A percentile compares a stretch with the other conserved stretches of the same genome.
phyloP scores from a whole-genome alignment of 2,113 vertebrate genomes.

The Sardina pilchardus region DNA sequence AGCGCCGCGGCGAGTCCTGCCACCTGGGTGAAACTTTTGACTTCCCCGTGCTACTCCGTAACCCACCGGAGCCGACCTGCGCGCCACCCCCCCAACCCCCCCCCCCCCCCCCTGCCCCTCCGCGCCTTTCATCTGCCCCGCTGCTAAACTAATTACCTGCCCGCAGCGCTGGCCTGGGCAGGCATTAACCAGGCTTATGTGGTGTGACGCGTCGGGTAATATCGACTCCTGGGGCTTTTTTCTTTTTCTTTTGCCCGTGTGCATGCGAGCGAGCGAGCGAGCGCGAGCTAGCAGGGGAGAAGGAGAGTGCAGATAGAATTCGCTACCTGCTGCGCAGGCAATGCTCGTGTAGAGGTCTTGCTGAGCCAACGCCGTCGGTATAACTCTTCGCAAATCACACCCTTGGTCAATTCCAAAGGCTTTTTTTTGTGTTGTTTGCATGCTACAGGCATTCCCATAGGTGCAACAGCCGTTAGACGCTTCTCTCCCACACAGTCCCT shows the following conservation, averaged over 20 bases:
- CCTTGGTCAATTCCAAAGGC: not conserved
- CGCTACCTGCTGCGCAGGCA: not conserved
- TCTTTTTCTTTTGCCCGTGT: not conserved
- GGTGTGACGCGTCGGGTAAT: slow-evolving; percentile 55
- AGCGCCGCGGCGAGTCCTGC: slow-evolving; percentile 28
- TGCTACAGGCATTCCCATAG: not conserved
- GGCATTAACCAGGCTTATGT: slow-evolving; percentile 58
- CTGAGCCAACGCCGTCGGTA: too few relatives aligned
- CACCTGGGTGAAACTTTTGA: slow-evolving; percentile 52
- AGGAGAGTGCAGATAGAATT: not conserved
- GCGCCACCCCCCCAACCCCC: slow-evolving; percentile 32
- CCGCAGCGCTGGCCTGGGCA: slow-evolving; percentile 53
- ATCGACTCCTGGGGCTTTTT: slow-evolving; percentile 15
- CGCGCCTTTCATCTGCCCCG: slow-evolving; percentile 61
- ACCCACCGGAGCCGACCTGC: slow-evolving; percentile 49
- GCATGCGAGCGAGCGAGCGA: not conserved
- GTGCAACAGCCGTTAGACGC: slow-evolving; percentile 12
- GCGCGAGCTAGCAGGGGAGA: not conserved
- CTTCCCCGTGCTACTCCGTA: slow-evolving; percentile 60
- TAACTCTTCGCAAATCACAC: too few relatives aligned
- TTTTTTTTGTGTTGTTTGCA: not conserved
- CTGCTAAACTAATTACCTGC: slow-evolving; percentile 71
- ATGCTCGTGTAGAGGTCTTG: too few relatives aligned
- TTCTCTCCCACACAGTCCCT: not conserved
- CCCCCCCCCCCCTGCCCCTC: slow-evolving; percentile 1